phyloP scores from a whole-genome alignment of 2,113 vertebrate species.

The Lophius piscatorius region DNA sequence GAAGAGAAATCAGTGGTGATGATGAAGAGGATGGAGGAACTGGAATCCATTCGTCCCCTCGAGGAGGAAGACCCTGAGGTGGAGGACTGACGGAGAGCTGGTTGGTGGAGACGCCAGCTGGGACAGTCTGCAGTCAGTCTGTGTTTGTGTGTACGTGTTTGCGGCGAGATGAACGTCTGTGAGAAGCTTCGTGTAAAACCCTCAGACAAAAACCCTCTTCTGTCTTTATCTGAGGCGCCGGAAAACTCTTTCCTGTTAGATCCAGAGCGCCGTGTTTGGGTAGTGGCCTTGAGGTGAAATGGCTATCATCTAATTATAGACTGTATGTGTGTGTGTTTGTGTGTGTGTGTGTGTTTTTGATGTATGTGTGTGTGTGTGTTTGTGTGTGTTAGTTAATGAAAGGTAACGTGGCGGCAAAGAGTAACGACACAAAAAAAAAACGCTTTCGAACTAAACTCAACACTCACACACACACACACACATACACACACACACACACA shows the following conservation, averaged over 20 bases:
- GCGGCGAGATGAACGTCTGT: constrained; percentile 48
- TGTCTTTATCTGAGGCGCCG: constrained; percentile 34
- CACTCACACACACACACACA: constrained; percentile 51
- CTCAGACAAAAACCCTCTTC: constrained; percentile 29
- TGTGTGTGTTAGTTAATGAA: constrained; percentile 18
- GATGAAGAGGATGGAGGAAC: constrained; percentile 18
- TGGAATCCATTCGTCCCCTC: constrained; percentile 28
- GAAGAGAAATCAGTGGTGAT: constrained; percentile 14
- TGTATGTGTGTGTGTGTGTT: constrained; percentile 13
- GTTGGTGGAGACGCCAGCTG: constrained; percentile 44
- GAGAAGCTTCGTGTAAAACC: constrained; percentile 27
- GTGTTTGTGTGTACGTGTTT: constrained; percentile 76
- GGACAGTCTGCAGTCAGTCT: constrained; percentile 30
- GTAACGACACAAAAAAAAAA: constrained; percentile 31
- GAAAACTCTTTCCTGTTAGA: constrained; percentile 36
- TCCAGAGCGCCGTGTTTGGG: constrained; percentile 69
- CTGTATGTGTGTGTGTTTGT: constrained; percentile 40
- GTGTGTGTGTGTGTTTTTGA: constrained; percentile 12
- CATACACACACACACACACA: constrained; percentile 19
- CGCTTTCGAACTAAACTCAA: constrained; percentile 32
- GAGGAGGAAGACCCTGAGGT: constrained; percentile 22
- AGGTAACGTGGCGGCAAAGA: constrained; percentile 14
- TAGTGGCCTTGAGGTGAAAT: constrained; percentile 94
- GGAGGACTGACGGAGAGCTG: constrained; percentile 24
- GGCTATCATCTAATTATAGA: constrained; percentile 88